Percentiles rank a stretch among this genome's conserved stretches.
These are phyloP conservation scores for Scopus umbretta DNA, from an alignment of 2,113 vertebrate species.

Conservation along the genomic window DNA sequence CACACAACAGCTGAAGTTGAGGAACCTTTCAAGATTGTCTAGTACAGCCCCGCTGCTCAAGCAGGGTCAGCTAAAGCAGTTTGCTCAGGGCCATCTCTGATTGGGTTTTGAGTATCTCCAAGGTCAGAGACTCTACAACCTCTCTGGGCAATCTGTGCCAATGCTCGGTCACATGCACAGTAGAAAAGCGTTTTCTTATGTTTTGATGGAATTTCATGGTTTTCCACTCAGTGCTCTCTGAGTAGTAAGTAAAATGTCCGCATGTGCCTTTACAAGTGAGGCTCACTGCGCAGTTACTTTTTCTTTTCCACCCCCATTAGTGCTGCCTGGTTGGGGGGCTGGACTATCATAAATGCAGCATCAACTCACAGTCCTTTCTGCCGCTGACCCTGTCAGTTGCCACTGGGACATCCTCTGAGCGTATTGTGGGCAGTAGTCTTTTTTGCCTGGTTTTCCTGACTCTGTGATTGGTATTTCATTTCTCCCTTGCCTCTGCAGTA, in stretches of 20 bases:
- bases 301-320: neutral
- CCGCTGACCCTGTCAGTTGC: neutral
- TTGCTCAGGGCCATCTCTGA: neutral
- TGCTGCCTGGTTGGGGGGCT: neutral
- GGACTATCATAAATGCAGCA: neutral
- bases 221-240: neutral
- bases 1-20: neutral
- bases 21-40: neutral
- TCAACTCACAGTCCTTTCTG: neutral
- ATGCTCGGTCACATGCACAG: neutral
- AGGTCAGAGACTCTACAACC: neutral
- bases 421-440: accelerated
- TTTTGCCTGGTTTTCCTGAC: neutral
- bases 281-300: neutral
- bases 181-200: neutral
- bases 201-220: neutral
- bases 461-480: neutral
- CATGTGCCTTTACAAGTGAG: neutral
- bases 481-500: neutral
- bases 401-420: neutral
- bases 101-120: neutral
- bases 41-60: neutral
- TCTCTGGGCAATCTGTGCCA: neutral
- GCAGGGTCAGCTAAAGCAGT: neutral
- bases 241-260: neutral